Evolutionary conservation across 2,113 vertebrate species (phyloP).

Genomic region (Nanorana parkeri): DNA sequence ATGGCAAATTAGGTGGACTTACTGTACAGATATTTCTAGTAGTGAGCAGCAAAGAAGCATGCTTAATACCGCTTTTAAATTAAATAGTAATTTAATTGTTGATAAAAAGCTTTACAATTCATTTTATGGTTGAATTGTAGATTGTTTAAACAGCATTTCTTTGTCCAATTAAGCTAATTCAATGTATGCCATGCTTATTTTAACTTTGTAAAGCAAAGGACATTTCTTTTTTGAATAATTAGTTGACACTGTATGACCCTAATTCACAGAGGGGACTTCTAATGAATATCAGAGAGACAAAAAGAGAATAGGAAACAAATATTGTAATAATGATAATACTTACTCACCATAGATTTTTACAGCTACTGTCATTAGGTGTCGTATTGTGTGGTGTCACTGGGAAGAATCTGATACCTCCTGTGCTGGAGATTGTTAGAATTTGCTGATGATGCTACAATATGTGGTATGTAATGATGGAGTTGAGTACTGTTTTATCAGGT

Average conservation of each 20-base stretch:
- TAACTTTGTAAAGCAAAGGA: slow-evolving; percentile 65
- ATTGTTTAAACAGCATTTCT: slow-evolving; percentile 66
- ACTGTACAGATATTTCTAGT: slow-evolving; percentile 51
- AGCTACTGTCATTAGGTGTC: no score
- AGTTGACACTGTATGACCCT: slow-evolving; percentile 72
- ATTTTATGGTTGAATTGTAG: slow-evolving; percentile 68
- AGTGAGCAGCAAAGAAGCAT: slow-evolving; percentile 62
- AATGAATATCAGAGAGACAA: slow-evolving; percentile 72
- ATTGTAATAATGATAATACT: no score
- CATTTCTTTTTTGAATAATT: slow-evolving; percentile 70
- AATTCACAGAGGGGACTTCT: slow-evolving; percentile 69
- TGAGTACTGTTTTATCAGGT: no score
- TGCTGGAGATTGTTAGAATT: no score
- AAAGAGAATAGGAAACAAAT: slow-evolving; percentile 42
- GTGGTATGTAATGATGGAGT: no score
- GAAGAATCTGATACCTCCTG: no score
- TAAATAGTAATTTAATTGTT: slow-evolving; percentile 66
- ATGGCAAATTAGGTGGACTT: slow-evolving; percentile 59
- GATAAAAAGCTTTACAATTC: slow-evolving; percentile 68
- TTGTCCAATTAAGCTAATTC: slow-evolving; percentile 73
- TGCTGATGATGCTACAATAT: no score
- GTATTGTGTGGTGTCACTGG: no score
- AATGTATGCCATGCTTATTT: slow-evolving; percentile 63
- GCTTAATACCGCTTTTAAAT: slow-evolving; percentile 64
- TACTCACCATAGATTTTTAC: no score